Base-by-base conservation (phyloP, 2,888 invertebrate genomes). In the Camponotus fellah region DNA sequence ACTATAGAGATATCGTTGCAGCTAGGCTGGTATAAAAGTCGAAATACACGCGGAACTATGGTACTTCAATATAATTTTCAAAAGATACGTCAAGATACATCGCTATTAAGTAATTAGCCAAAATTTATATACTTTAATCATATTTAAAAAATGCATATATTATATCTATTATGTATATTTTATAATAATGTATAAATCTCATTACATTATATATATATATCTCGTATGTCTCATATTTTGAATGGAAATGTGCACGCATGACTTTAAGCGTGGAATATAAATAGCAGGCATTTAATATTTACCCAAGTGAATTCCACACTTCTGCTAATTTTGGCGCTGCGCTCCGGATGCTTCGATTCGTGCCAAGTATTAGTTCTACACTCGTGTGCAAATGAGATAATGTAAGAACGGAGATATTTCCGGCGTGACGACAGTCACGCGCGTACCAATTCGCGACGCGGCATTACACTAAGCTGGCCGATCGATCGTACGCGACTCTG, bases 401-500 rank as follows among this genome's bases (percentile, higher is more conserved):
- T 12, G n/a, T 4, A 40, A 46, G 17, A 37, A 80, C 26, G 12
- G 56, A 68, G n/a, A 49, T 53, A 69, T 71, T 6, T 46, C 10
- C 71, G 14, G 40, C 56, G 26, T 26, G 17, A 34, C 60, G 3
- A 9, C 46, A n/a, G 32, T 64, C 66, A 77, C 46, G 75, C 69
- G 60, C 21, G 82, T 84, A 62, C 68, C 68, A 83, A 69, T 65
- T 65, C 76, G 53, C 65, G 68, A 21, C 66, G 34, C 72, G 62
- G 72, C 66, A 75, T 82, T 66, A 26, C 40, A 80, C 83, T 65
- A 68, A 84, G 53, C 83, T 43, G 21, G 65, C 40, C 74, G 83
- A 84, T 84, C 87, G 74, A 86, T 85, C 60, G 26, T 32, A 40
- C 64, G 58, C 84, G 66, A 84, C 60, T 62, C 46, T 62, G 72